Evolutionary conservation across 2,113 vertebrate species (phyloP).

Genomic region (Laticauda colubrina): DNA sequence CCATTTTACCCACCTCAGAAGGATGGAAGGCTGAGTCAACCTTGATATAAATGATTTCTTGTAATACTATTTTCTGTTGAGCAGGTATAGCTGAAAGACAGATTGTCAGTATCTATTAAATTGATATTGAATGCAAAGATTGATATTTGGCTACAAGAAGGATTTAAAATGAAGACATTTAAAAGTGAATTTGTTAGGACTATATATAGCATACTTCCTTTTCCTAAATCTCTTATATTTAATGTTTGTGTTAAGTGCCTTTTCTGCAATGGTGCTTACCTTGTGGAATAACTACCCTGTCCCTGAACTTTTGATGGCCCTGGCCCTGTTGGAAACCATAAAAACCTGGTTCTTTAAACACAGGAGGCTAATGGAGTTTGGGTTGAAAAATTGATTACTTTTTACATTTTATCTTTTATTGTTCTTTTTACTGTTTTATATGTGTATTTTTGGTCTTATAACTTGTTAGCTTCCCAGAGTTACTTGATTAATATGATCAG

Average conservation of each 20-base stretch:
- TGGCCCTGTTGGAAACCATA: background rate
- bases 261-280: background rate
- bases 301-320: background rate
- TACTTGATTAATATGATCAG: background rate
- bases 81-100: background rate
- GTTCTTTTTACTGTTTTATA: background rate
- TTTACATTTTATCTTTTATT: background rate
- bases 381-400: background rate
- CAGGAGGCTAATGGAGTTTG: background rate
- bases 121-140: background rate
- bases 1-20: too few relatives aligned
- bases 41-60: background rate
- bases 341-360: background rate
- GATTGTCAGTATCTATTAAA: background rate
- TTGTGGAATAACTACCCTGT: background rate
- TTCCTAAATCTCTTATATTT: background rate
- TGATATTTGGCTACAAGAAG: background rate
- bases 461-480: background rate
- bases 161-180: background rate
- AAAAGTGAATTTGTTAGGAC: background rate
- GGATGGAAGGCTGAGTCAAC: too few relatives aligned
- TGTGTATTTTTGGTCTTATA: conserved; percentile 8
- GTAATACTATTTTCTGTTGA: background rate
- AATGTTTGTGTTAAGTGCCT: background rate
- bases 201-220: background rate